A percentile compares a stretch with the other conserved stretches of the same genome.
Evolutionary conservation across 37 sponge, comb jelly and placozoan genomes (phyloP).

Genomic region (Tethya wilhelma): DNA sequence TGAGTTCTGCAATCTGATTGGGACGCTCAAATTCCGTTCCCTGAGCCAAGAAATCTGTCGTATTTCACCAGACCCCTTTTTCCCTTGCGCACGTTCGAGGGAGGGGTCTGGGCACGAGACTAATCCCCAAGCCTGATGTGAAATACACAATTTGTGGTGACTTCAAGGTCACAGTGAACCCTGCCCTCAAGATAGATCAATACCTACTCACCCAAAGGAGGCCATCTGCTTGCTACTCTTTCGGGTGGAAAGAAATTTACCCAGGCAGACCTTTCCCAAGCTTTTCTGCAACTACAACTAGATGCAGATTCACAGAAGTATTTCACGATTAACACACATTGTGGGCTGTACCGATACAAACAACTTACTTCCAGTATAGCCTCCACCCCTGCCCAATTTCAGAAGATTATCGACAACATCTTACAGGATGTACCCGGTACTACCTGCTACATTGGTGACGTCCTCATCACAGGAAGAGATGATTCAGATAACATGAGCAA

Average conservation of each 20-base stretch:
- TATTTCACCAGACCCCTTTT: too few relatives aligned
- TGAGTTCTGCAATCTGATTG: too few relatives aligned
- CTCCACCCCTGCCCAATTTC: constrained; percentile 25
- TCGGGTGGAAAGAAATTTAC: constrained; percentile 35
- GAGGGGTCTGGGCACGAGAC: too few relatives aligned
- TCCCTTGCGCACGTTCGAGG: too few relatives aligned
- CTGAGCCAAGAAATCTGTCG: too few relatives aligned
- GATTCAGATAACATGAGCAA: constrained; percentile 26
- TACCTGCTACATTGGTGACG: too few relatives aligned
- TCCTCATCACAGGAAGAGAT: constrained; percentile 39
- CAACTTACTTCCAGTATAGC: constrained; percentile 14
- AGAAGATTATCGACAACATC: constrained; percentile 8
- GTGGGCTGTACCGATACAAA: constrained; percentile 20
- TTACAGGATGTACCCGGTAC: constrained; percentile 11
- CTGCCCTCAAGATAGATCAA: constrained; percentile 12
- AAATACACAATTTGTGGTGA: constrained; percentile 36
- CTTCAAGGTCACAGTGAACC: constrained; percentile 50
- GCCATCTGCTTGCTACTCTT: constrained; percentile 30
- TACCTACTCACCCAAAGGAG: constrained; percentile 38
- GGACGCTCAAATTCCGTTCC: too few relatives aligned
- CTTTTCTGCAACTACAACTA: background rate
- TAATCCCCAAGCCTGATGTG: too few relatives aligned
- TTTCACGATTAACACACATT: constrained; percentile 21
- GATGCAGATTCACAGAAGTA: background rate
- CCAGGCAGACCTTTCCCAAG: constrained; percentile 33